These are phyloP conservation scores for Acyrthosiphon pisum DNA, from an alignment of 1,140 invertebrate species.

Conservation along the genomic window DNA sequence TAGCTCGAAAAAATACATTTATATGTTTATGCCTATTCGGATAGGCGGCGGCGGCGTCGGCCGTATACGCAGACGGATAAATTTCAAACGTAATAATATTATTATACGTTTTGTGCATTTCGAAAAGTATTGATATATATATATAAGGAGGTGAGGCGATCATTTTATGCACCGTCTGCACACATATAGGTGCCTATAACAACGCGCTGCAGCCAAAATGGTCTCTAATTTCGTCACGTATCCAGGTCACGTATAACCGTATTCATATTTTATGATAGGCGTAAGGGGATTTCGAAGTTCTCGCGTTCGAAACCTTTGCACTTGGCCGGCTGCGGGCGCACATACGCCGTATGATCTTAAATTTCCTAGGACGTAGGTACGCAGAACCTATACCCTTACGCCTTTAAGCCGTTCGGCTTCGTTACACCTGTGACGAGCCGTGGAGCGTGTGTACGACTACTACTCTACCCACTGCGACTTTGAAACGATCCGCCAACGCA, in stretches of 20 bases:
- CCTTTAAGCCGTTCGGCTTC: background rate
- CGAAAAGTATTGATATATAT: background rate
- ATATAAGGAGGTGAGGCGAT: background rate
- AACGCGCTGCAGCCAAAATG: background rate
- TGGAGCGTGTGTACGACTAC: too few species aligned
- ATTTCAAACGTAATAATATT: background rate
- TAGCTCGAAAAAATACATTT: background rate
- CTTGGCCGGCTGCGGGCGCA: background rate
- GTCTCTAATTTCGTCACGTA: constrained; percentile 9
- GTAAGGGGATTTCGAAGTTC: background rate
- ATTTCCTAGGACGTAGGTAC: background rate
- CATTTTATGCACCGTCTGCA: background rate
- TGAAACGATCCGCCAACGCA: background rate
- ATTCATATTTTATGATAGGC: constrained; percentile 43
- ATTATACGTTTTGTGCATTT: background rate
- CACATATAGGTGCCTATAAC: background rate
- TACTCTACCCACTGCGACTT: background rate
- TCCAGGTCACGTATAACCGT: constrained; percentile 23
- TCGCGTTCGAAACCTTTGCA: constrained; percentile 2
- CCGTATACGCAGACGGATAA: background rate
- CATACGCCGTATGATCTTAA: background rate
- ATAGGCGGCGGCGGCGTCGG: background rate
- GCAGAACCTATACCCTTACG: background rate
- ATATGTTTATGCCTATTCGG: background rate
- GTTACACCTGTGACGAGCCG: background rate